Conservation (phyloP, 2,113 vertebrate genomes). For the Fukomys damarensis region DNA sequence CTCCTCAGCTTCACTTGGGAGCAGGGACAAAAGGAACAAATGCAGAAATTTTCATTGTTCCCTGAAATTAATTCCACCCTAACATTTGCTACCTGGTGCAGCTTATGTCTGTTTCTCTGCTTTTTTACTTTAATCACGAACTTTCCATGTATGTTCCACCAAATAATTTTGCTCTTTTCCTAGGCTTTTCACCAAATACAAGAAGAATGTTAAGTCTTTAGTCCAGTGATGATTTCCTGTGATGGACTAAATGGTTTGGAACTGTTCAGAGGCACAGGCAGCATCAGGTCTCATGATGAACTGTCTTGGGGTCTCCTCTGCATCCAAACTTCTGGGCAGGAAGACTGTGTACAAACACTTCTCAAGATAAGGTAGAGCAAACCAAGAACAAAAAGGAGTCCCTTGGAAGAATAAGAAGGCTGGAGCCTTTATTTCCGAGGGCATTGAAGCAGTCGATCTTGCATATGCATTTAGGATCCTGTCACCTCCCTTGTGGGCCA, state of each 20-base stretch:
- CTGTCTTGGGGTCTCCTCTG: background rate
- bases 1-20: background rate
- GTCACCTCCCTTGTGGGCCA: background rate
- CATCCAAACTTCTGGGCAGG: background rate
- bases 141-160: background rate
- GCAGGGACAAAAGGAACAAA: background rate
- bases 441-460: background rate
- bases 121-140: background rate
- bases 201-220: background rate
- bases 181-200: background rate
- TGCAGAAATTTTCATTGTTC: background rate
- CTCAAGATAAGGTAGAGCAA: background rate
- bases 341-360: background rate
- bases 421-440: background rate
- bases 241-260: background rate
- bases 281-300: background rate
- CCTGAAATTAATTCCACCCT: background rate
- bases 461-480: background rate
- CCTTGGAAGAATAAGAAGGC: background rate
- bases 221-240: background rate
- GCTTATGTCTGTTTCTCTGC: background rate
- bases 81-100: background rate
- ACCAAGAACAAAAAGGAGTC: background rate
- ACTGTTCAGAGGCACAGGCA: background rate
- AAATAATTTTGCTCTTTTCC: background rate